These are phyloP conservation scores for Anthonomus grandis DNA, from an alignment of 1,140 invertebrate genomes.

Conservation along the genomic window DNA sequence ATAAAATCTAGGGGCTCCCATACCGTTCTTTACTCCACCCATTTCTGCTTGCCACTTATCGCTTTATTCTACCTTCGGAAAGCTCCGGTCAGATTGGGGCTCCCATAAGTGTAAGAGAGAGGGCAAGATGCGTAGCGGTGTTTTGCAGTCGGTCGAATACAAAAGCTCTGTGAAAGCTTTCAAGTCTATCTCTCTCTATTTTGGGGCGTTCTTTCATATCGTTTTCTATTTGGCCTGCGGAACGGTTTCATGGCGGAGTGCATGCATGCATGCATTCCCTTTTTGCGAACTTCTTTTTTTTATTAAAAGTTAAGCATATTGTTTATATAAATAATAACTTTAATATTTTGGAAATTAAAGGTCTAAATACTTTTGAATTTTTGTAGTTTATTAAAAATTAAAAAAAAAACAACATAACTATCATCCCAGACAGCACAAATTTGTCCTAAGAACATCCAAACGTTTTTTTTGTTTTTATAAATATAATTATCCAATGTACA, in stretches of 20 bases:
- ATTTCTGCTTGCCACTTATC: constrained; percentile 41
- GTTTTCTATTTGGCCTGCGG: constrained; percentile 12
- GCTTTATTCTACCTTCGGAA: constrained; percentile 35
- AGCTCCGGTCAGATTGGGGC: constrained; percentile 22
- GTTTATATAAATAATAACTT: too few species aligned
- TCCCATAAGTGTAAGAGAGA: constrained; percentile 34
- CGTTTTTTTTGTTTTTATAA: too few species aligned
- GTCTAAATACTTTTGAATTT: too few species aligned
- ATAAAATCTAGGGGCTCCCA: constrained; percentile 29
- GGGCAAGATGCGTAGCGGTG: constrained; percentile 32
- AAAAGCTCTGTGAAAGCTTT: constrained; percentile 19
- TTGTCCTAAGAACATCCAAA: too few species aligned
- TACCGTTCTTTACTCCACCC: constrained; percentile 42
- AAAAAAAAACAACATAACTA: too few species aligned
- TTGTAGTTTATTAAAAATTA: too few species aligned
- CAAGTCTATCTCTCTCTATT: constrained; percentile 11
- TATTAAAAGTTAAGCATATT: too few species aligned
- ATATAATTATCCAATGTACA: too few species aligned
- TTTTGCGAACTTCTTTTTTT: not conserved
- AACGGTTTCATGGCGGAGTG: constrained; percentile 22
- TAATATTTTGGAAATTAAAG: too few species aligned
- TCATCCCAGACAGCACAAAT: too few species aligned
- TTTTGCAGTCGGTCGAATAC: constrained; percentile 20
- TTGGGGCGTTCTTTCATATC: constrained; percentile 19
- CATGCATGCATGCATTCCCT: constrained; percentile 6